Conservation (phyloP, 1,140 invertebrate species). For the Apis dorsata region DNA sequence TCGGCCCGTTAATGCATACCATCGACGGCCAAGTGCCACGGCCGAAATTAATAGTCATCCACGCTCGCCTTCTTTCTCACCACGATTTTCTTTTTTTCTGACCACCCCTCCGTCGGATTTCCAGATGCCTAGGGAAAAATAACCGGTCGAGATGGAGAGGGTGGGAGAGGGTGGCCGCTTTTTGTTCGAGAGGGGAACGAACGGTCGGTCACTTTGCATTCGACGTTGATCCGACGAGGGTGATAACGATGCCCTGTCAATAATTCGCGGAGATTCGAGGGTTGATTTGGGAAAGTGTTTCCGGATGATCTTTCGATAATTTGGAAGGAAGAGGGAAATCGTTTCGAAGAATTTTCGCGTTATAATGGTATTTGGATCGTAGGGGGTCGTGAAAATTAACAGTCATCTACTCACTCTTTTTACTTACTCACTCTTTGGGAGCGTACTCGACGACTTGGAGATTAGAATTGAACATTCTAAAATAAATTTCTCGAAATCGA, state of each 20-base stretch:
- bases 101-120: background rate
- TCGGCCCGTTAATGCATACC: constrained; percentile 69
- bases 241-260: background rate
- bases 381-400: too few relatives aligned
- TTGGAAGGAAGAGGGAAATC: too few relatives aligned
- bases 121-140: constrained; percentile 48
- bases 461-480: too few relatives aligned
- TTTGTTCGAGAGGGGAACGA: background rate
- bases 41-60: constrained; percentile 73
- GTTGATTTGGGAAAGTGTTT: too few relatives aligned
- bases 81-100: background rate
- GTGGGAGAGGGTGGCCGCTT: background rate
- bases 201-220: background rate
- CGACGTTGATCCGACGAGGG: background rate
- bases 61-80: constrained; percentile 59
- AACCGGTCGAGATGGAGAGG: constrained; percentile 32
- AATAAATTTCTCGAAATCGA: too few relatives aligned
- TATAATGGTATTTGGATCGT: too few relatives aligned
- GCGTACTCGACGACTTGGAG: too few relatives aligned
- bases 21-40: constrained; percentile 60
- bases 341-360: too few relatives aligned
- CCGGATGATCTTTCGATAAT: too few relatives aligned
- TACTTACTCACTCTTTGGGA: too few relatives aligned
- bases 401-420: too few relatives aligned
- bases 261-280: background rate